Percentiles rank a stretch among this genome's conserved stretches.
These are phyloP conservation scores for Trachelus troglodyta DNA, from an alignment of 2,888 invertebrate species.

Conservation along the genomic window DNA sequence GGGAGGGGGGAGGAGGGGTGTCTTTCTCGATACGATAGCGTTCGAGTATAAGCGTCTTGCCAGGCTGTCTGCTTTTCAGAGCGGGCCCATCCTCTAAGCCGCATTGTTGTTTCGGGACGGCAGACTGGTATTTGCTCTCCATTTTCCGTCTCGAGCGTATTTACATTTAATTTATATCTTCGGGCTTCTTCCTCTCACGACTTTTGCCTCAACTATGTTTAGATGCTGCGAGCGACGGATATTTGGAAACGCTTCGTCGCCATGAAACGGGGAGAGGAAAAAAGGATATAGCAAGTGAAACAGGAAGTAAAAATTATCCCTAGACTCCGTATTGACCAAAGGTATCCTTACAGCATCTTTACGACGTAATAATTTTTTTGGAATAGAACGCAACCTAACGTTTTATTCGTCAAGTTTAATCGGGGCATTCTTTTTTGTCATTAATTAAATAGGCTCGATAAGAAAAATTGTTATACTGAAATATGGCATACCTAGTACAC, in stretches of 20 bases:
- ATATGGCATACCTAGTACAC: neutral
- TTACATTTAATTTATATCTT: constrained; percentile 50
- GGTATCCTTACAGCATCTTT: too few species aligned
- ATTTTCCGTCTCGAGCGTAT: constrained; percentile 41
- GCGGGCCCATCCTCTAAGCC: constrained; percentile 32
- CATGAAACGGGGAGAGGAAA: neutral
- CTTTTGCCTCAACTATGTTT: constrained; percentile 18
- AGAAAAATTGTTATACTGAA: neutral
- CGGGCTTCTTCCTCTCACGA: constrained; percentile 12
- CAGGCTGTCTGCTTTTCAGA: constrained; percentile 28
- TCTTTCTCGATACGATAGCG: neutral
- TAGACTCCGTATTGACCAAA: too few species aligned
- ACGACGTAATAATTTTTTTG: too few species aligned
- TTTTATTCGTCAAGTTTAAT: neutral
- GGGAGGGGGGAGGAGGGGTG: neutral
- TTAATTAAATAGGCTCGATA: neutral
- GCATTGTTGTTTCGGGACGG: constrained; percentile 45
- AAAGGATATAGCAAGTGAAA: neutral
- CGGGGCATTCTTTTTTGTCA: neutral
- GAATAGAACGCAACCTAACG: too few species aligned
- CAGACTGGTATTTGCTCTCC: constrained; percentile 43
- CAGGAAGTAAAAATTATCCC: neutral
- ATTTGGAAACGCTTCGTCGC: neutral
- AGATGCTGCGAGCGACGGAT: constrained; percentile 5
- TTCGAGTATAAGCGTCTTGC: constrained; percentile 1